phyloP scores from a whole-genome alignment of 2,113 vertebrate genomes.

The Xiphorhynchus elegans region DNA sequence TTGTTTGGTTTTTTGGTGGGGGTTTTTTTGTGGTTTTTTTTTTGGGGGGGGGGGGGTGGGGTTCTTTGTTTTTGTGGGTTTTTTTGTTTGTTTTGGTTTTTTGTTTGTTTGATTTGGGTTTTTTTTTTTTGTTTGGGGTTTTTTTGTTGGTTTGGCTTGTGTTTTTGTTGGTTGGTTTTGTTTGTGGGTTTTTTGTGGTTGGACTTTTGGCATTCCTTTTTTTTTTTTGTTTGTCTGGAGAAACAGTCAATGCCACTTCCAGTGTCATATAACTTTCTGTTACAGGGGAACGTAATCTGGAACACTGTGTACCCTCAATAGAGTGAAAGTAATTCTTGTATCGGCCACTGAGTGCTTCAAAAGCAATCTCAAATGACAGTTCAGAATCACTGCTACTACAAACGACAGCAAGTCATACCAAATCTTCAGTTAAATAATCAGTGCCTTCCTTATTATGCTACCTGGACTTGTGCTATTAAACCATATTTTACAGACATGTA shows the following conservation, averaged over 20 bases:
- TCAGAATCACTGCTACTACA: not conserved
- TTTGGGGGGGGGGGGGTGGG: no score
- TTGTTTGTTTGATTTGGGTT: not conserved
- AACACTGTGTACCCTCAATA: not conserved
- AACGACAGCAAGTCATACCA: not conserved
- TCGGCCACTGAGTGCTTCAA: not conserved
- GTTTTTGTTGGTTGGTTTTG: not conserved
- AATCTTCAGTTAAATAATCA: not conserved
- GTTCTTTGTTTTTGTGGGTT: no score
- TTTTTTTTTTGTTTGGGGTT: not conserved
- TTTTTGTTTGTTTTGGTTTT: not conserved
- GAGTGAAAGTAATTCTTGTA: not conserved
- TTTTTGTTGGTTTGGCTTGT: not conserved
- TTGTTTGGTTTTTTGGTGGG: not conserved
- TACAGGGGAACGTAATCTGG: not conserved
- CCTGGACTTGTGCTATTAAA: not conserved
- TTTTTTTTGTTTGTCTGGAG: not conserved
- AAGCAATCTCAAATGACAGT: not conserved
- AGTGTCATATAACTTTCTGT: not conserved
- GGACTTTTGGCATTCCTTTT: not conserved
- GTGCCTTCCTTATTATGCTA: not conserved
- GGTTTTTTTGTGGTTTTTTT: rapidly evolving
- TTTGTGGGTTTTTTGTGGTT: not conserved
- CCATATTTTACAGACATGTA: not conserved
- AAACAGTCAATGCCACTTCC: not conserved